Evolutionary conservation across 2,888 invertebrate species (phyloP).

Genomic region (Scaptomyza tumidula): DNA sequence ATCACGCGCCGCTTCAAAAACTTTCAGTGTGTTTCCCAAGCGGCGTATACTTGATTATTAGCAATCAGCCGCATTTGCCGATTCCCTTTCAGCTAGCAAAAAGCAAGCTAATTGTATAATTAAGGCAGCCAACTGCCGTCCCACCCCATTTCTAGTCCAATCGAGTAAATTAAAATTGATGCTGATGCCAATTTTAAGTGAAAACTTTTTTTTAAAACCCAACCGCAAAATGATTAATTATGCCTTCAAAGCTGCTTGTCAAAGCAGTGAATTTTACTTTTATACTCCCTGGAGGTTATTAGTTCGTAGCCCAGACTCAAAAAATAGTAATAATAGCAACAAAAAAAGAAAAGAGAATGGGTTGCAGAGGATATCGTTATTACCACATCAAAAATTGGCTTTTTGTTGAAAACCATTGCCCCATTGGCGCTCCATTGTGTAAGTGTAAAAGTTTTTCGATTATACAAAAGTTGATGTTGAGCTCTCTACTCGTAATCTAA

Average conservation of each 20-base stretch:
- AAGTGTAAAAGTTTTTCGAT: conserved; percentile 74
- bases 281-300: conserved; percentile 10
- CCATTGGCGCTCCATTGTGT: conserved; percentile 51
- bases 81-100: conserved; percentile 21
- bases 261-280: conserved; percentile 69
- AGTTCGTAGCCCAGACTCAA: conserved; percentile 16
- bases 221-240: conserved; percentile 70
- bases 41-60: conserved; percentile 70
- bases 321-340: not conserved
- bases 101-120: conserved; percentile 72
- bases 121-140: conserved; percentile 38
- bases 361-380: conserved; percentile 55
- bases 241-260: conserved; percentile 55
- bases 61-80: conserved; percentile 60
- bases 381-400: conserved; percentile 50
- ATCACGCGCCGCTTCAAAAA: conserved; percentile 58
- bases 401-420: conserved; percentile 57
- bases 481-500: conserved; percentile 24
- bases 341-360: conserved; percentile 1
- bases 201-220: conserved; percentile 35
- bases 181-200: conserved; percentile 62
- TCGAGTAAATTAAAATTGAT: conserved; percentile 73
- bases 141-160: conserved; percentile 12
- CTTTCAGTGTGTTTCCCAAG: conserved; percentile 43
- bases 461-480: conserved; percentile 60